These are phyloP conservation scores for Ryuthela nishihirai DNA, from an alignment of 2,888 invertebrate genomes.

Conservation along the genomic window DNA sequence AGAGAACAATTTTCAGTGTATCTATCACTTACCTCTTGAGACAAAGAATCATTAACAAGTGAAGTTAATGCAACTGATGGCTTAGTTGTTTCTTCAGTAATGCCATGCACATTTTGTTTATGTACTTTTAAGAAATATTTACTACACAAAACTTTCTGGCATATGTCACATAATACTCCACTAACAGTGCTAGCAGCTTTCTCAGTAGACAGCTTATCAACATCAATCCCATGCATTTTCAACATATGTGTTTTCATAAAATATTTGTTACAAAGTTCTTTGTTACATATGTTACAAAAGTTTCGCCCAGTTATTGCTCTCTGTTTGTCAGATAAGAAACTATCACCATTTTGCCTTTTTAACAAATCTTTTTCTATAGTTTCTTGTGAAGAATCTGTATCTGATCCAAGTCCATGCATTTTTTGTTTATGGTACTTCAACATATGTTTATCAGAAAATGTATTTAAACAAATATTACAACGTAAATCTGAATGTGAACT, in stretches of 20 bases:
- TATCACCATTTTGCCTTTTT: no score
- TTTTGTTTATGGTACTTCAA: no score
- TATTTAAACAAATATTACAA: no score
- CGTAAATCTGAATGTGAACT: no score
- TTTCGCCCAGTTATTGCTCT: conserved; percentile 54
- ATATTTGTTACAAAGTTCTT: conserved; percentile 98
- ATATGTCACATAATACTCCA: conserved; percentile 93
- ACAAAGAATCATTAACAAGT: conserved; percentile 1
- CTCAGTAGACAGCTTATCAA: conserved; percentile 62
- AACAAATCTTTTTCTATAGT: no score
- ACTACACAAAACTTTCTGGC: conserved; percentile 96
- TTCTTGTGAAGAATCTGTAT: no score
- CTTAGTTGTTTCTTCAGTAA: conserved; percentile 65
- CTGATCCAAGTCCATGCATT: no score
- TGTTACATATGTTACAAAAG: conserved; percentile 96
- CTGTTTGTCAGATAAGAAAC: no score
- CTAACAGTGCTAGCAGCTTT: conserved; percentile 68
- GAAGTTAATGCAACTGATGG: conserved; percentile 1
- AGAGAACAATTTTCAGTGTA: conserved; percentile 3
- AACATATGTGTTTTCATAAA: conserved; percentile 99
- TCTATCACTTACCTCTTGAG: conserved; percentile 11
- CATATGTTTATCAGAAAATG: no score
- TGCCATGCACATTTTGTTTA: conserved; percentile 96
- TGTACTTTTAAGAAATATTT: conserved; percentile 96
- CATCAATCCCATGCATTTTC: conserved; percentile 94